Evolutionary conservation across 1,140 invertebrate species (phyloP).

Genomic region (Camponotus pennsylvanicus): DNA sequence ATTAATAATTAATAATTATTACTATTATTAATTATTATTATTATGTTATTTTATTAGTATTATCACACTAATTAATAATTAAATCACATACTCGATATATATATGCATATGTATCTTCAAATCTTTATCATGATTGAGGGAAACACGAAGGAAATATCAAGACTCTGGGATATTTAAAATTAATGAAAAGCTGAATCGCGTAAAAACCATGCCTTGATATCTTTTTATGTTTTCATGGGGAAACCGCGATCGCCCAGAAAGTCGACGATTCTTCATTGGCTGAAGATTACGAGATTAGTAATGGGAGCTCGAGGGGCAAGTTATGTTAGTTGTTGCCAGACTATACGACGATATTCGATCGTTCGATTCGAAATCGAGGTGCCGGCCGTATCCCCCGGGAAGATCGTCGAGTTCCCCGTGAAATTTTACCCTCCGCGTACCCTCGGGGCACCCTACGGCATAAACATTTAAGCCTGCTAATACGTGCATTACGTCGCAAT

Average conservation of each 20-base stretch:
- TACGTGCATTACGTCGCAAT: slow-evolving; percentile 75
- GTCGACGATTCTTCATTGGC: slow-evolving; percentile 64
- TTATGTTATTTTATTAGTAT: no score
- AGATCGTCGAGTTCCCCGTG: slow-evolving; percentile 75
- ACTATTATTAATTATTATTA: neutral
- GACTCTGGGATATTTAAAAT: no score
- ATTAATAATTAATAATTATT: neutral
- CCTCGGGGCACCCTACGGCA: slow-evolving; percentile 70
- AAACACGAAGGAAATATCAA: no score
- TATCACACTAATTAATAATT: slow-evolving; percentile 5
- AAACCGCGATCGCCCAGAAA: slow-evolving; percentile 30
- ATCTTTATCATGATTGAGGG: no score
- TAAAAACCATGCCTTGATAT: neutral
- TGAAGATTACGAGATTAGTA: slow-evolving; percentile 77
- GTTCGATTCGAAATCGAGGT: slow-evolving; percentile 79
- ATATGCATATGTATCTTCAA: no score
- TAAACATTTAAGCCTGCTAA: slow-evolving; percentile 80
- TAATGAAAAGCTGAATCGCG: no score
- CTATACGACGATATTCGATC: slow-evolving; percentile 78
- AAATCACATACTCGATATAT: neutral
- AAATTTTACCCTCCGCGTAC: slow-evolving; percentile 77
- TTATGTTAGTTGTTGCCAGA: slow-evolving; percentile 70
- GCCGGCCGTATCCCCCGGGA: slow-evolving; percentile 80
- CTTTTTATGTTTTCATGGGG: slow-evolving; percentile 1
- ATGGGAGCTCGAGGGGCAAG: slow-evolving; percentile 68